Conservation (phyloP, 2,888 invertebrate genomes). For the Megastigmus dorsalis region DNA sequence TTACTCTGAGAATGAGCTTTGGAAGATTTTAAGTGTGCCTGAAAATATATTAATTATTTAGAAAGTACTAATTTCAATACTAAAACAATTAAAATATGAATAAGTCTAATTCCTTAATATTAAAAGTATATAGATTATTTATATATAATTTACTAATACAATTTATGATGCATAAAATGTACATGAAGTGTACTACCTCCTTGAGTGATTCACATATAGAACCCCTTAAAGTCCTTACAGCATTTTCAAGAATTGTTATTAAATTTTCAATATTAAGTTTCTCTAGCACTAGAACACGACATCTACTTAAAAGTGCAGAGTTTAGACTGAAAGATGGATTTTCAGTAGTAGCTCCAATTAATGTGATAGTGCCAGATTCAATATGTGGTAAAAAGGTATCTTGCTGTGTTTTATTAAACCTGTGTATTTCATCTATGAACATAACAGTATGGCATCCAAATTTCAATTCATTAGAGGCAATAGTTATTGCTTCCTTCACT, state of each 20-base stretch:
- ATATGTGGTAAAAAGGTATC: conserved; percentile 88
- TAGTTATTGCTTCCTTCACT: conserved; percentile 83
- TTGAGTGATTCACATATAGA: neutral
- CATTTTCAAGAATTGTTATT: conserved; percentile 79
- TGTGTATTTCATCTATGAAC: conserved; percentile 92
- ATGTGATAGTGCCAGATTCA: conserved; percentile 85
- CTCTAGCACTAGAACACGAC: conserved; percentile 84
- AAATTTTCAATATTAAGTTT: conserved; percentile 81
- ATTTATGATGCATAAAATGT: neutral
- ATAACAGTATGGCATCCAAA: conserved; percentile 84
- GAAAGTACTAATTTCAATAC: too few species aligned
- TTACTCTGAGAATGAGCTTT: conserved; percentile 51
- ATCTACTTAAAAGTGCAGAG: conserved; percentile 86
- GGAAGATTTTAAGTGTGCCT: too few species aligned
- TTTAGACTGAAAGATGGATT: conserved; percentile 92
- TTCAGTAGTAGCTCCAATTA: conserved; percentile 91
- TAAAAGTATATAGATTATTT: neutral
- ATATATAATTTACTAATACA: neutral
- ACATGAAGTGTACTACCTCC: neutral
- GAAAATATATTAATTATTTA: too few species aligned
- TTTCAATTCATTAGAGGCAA: conserved; percentile 83
- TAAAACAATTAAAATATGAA: too few species aligned
- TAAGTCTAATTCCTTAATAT: too few species aligned
- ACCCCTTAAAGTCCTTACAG: conserved; percentile 74
- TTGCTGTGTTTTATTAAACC: conserved; percentile 90